Percentiles rank a stretch among this genome's conserved stretches.
Conservation (phyloP, 2,797 vertebrate species). For the Phoxinus dragarum region DNA sequence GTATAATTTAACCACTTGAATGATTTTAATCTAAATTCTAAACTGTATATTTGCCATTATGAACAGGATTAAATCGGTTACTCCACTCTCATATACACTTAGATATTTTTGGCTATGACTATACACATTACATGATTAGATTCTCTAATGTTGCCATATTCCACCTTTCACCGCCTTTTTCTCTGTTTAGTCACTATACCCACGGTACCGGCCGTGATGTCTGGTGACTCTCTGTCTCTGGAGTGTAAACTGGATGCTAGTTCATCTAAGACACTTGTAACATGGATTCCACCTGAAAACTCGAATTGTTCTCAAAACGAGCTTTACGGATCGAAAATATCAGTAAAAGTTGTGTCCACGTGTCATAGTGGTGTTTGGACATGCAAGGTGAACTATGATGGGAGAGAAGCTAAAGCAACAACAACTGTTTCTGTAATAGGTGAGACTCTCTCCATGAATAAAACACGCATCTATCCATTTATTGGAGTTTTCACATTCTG, state of each 20-base stretch:
- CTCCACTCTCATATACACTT: neutral
- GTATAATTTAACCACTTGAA: neutral
- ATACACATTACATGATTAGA: neutral
- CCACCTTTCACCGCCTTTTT: neutral
- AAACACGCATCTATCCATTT: neutral
- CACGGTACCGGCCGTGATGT: neutral
- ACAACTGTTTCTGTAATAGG: conserved; percentile 67
- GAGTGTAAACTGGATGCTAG: neutral
- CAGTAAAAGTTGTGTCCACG: rapidly evolving
- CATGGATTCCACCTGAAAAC: conserved; percentile 49
- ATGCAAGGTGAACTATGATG: conserved; percentile 45
- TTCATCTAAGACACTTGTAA: rapidly evolving
- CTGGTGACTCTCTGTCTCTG: conserved; percentile 40
- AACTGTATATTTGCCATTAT: neutral
- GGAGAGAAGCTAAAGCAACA: rapidly evolving
- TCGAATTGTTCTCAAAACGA: rapidly evolving
- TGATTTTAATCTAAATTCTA: neutral
- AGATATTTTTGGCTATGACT: neutral
- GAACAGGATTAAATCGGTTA: neutral
- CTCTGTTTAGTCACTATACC: conserved; percentile 41
- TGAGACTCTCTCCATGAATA: conserved; percentile 58
- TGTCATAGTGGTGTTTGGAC: conserved; percentile 67
- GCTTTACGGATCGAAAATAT: rapidly evolving
- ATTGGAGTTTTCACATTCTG: neutral
- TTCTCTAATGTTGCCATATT: neutral